Percentiles rank a stretch among this genome's conserved stretches.
phyloP scores from a whole-genome alignment of 2,797 vertebrate genomes.

The Cryptoprocta ferox region DNA sequence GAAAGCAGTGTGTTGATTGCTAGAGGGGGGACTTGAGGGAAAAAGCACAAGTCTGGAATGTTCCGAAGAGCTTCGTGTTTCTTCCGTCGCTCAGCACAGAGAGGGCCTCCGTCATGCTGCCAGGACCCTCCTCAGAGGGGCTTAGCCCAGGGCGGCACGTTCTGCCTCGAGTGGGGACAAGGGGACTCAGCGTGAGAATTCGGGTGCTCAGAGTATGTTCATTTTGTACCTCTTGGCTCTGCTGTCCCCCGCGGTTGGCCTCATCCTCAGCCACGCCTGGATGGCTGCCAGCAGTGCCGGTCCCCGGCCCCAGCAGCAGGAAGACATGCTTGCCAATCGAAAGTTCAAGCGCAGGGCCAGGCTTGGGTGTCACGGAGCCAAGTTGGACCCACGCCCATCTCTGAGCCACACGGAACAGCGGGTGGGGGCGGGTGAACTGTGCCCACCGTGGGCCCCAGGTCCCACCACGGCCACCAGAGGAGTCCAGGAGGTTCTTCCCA shows the following conservation, averaged over 20 bases:
- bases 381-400: neutral
- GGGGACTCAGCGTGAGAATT: rapidly evolving
- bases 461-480: neutral
- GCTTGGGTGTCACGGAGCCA: neutral
- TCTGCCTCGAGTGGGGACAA: neutral
- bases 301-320: neutral
- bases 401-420: neutral
- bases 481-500: neutral
- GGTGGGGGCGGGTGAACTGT: rapidly evolving
- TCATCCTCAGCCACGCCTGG: neutral
- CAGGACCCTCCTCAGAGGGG: neutral
- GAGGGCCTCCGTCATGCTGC: neutral
- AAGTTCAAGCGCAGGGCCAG: neutral
- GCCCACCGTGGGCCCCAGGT: neutral
- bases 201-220: neutral
- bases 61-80: neutral
- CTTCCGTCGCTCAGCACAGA: too few relatives aligned
- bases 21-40: rapidly evolving
- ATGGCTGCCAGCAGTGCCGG: rapidly evolving
- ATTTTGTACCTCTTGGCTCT: neutral
- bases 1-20: neutral
- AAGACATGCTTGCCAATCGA: neutral
- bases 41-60: neutral
- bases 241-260: neutral
- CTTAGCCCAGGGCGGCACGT: rapidly evolving